Percentiles rank a stretch among this genome's conserved stretches.
phyloP scores from a whole-genome alignment of 2,888 invertebrate species.

The Xestia rhomboidea region DNA sequence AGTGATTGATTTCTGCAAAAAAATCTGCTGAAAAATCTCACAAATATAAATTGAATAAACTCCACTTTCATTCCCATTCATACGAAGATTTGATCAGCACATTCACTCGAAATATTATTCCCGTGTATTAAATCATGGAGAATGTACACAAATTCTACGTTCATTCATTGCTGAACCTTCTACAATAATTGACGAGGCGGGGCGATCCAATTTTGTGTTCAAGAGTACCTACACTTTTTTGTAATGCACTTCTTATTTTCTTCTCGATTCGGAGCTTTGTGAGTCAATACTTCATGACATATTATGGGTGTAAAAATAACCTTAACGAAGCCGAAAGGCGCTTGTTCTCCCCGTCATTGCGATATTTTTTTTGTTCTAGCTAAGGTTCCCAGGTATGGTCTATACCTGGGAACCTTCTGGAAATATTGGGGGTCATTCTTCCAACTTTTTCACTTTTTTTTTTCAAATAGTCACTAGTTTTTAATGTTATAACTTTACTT shows the following conservation, averaged over 20 bases:
- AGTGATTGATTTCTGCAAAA: neutral
- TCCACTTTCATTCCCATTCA: slow-evolving; percentile 16
- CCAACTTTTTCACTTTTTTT: no score
- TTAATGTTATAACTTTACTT: no score
- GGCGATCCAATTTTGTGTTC: neutral
- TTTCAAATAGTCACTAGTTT: no score
- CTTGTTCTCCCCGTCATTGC: no score
- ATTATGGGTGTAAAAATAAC: no score
- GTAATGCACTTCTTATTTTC: neutral
- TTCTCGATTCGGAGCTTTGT: neutral
- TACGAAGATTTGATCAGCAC: slow-evolving; percentile 26
- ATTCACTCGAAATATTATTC: slow-evolving; percentile 21
- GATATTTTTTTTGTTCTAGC: no score
- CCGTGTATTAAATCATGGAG: neutral
- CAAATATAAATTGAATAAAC: slow-evolving; percentile 24
- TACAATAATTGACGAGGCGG: slow-evolving; percentile 27
- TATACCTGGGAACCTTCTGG: no score
- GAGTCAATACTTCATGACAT: neutral
- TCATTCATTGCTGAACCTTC: slow-evolving; percentile 18
- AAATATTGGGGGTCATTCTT: no score
- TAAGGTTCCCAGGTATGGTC: no score
- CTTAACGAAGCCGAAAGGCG: no score
- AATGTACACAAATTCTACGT: slow-evolving; percentile 15
- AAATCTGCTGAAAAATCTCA: neutral
- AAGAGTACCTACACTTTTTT: neutral